Evolutionary conservation across 2,797 vertebrate species (phyloP).

Genomic region (Chelidonichthys spinosus): DNA sequence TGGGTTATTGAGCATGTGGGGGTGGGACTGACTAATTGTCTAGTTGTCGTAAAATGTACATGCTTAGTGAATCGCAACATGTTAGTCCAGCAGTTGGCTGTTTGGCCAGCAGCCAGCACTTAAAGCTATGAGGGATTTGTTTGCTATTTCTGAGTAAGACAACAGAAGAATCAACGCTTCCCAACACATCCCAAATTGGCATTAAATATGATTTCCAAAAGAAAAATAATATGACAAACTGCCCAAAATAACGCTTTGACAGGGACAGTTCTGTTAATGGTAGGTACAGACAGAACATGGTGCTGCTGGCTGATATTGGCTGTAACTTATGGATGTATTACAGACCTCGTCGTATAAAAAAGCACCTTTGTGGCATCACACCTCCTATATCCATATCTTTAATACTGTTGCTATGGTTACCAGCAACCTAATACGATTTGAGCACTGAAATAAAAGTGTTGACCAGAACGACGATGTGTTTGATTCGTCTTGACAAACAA

Average conservation of each 20-base stretch:
- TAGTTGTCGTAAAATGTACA: too few species aligned
- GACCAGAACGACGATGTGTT: not conserved
- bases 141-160: too few species aligned
- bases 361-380: not conserved
- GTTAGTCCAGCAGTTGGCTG: too few species aligned
- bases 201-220: too few species aligned
- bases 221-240: too few species aligned
- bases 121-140: too few species aligned
- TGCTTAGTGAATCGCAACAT: too few species aligned
- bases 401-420: conserved; percentile 19
- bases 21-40: too few species aligned
- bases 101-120: too few species aligned
- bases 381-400: not conserved
- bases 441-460: conserved; percentile 5
- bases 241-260: not conserved
- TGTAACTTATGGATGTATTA: not conserved
- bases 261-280: not conserved
- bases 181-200: too few species aligned
- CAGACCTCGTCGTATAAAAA: not conserved
- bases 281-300: not conserved
- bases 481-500: not conserved
- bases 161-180: too few species aligned
- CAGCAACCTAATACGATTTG: conserved; percentile 12
- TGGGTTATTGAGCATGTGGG: too few species aligned
- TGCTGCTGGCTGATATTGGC: not conserved